These are phyloP conservation scores for Ephialtes manifestator DNA, from an alignment of 2,888 invertebrate species.

Conservation along the genomic window DNA sequence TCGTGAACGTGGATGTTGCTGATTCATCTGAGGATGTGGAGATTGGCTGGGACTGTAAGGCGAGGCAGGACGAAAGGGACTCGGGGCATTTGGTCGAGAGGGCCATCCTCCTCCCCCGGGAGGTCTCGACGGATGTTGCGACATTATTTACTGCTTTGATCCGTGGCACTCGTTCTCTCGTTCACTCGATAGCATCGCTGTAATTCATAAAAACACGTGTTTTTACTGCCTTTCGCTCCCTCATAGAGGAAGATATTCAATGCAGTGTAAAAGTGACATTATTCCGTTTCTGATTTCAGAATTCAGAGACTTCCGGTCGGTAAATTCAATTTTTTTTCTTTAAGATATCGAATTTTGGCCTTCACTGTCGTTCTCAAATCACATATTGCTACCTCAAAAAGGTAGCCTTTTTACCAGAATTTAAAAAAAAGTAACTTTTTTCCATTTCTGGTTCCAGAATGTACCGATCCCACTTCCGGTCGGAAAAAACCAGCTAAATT, in stretches of 20 bases:
- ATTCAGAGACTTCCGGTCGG: too few species aligned
- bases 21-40: conserved; percentile 73
- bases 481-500: too few species aligned
- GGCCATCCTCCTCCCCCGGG: conserved; percentile 82
- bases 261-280: too few species aligned
- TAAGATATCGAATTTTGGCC: too few species aligned
- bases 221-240: background rate
- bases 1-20: conserved; percentile 71
- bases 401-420: too few species aligned
- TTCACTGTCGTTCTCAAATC: too few species aligned
- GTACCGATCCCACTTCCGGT: too few species aligned
- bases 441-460: too few species aligned
- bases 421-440: too few species aligned
- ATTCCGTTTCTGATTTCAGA: too few species aligned
- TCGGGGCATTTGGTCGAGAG: conserved; percentile 88
- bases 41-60: conserved; percentile 91
- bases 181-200: conserved; percentile 70
- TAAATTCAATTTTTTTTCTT: too few species aligned
- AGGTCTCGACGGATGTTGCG: conserved; percentile 79
- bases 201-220: conserved; percentile 21
- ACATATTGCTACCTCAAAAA: too few species aligned
- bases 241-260: background rate
- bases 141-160: conserved; percentile 76
- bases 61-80: conserved; percentile 91
- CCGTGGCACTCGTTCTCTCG: conserved; percentile 56